Evolutionary conservation across 2,113 vertebrate genomes (phyloP).

Genomic region (Otolemur garnettii): DNA sequence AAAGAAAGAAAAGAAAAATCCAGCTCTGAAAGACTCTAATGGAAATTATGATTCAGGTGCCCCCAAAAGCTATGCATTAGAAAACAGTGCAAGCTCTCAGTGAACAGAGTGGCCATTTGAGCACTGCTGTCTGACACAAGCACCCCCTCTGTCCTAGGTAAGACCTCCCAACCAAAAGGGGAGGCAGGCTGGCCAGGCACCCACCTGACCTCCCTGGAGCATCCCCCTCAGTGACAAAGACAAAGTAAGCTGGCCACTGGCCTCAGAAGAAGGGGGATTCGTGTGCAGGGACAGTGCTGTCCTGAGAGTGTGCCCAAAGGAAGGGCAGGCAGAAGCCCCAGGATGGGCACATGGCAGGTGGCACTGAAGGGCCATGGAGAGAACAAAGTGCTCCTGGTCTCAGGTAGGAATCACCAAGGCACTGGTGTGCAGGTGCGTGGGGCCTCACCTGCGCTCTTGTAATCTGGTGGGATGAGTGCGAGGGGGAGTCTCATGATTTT

Average conservation of each 20-base stretch:
- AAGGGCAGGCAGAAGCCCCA: neutral
- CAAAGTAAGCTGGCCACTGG: neutral
- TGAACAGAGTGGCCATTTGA: accelerated
- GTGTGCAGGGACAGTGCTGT: neutral
- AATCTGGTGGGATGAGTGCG: too few relatives aligned
- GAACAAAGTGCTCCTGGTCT: neutral
- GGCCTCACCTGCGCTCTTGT: neutral
- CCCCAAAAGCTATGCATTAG: neutral
- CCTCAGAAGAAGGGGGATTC: neutral
- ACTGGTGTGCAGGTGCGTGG: neutral
- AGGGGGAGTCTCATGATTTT: neutral
- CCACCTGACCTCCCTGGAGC: neutral
- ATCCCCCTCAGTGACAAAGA: neutral
- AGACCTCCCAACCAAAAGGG: neutral
- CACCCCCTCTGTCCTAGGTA: neutral
- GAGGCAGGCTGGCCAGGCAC: neutral
- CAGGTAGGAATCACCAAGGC: accelerated
- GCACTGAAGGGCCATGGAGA: neutral
- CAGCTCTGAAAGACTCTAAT: neutral
- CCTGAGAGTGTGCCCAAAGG: neutral
- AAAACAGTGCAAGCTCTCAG: too few relatives aligned
- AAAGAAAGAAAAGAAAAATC: too few relatives aligned
- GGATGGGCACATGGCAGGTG: neutral
- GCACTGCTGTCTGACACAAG: neutral
- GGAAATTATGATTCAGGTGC: neutral